Evolutionary conservation across 2,113 vertebrate genomes (phyloP).

Genomic region (Rafetus swinhoei): DNA sequence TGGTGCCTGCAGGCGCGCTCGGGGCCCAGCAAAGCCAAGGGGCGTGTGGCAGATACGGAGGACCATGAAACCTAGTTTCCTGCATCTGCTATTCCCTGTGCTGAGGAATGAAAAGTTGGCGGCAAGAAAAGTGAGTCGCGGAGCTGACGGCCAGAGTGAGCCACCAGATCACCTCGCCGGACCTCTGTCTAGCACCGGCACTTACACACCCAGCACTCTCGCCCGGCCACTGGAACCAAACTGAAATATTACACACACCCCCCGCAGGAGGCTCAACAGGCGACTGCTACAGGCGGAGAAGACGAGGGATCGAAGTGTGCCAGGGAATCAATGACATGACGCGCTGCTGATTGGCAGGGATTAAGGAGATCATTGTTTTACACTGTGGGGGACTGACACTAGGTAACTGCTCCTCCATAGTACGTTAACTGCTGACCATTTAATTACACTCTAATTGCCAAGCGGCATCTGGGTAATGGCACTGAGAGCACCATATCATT

Average conservation of each 20-base stretch:
- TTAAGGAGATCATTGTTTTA: accelerated
- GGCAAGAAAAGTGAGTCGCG: background rate
- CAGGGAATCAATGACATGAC: background rate
- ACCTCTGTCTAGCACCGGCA: background rate
- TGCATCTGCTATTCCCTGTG: background rate
- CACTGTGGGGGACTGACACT: background rate
- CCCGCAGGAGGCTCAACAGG: background rate
- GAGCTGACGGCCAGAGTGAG: background rate
- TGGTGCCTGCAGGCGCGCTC: conserved; percentile 53
- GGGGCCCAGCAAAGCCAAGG: conserved; percentile 53
- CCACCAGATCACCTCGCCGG: background rate
- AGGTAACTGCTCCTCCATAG: background rate
- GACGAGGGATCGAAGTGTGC: background rate
- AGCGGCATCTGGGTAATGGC: background rate
- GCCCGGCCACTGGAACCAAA: background rate
- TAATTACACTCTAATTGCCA: background rate
- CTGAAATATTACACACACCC: background rate
- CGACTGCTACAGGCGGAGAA: background rate
- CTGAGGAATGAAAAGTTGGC: background rate
- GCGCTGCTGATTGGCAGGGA: background rate
- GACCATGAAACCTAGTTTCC: background rate
- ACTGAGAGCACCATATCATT: accelerated
- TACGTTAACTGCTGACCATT: background rate
- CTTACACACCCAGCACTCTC: background rate
- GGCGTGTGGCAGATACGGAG: background rate